Conservation (phyloP, 2,888 invertebrate species). For the Boloria selene region DNA sequence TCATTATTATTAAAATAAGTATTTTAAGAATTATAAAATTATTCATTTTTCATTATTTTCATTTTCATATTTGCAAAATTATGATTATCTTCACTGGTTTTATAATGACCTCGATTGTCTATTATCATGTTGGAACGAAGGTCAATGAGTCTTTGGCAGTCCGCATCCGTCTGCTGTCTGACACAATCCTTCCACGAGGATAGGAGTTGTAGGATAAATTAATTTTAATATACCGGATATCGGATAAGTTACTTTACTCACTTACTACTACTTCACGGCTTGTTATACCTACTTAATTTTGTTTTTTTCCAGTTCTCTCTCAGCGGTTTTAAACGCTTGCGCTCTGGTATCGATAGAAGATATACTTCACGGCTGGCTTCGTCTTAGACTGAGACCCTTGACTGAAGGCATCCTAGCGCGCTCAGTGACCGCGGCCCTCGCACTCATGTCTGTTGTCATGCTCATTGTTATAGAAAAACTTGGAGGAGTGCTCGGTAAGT, state of each 20-base stretch:
- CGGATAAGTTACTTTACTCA: background rate
- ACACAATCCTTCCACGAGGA: no score
- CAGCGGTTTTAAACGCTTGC: slow-evolving; percentile 94
- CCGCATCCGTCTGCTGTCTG: no score
- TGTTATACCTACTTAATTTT: background rate
- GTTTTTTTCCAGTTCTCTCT: slow-evolving; percentile 86
- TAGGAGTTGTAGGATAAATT: no score
- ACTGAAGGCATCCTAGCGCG: slow-evolving; percentile 85
- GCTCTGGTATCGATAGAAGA: slow-evolving; percentile 93
- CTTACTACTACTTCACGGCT: background rate
- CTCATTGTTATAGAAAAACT: slow-evolving; percentile 87
- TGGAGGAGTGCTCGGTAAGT: slow-evolving; percentile 90
- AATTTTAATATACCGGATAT: no score
- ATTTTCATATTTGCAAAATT: no score
- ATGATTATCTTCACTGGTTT: no score
- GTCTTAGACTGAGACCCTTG: slow-evolving; percentile 83
- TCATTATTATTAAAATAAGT: no score
- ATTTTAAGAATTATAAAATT: no score
- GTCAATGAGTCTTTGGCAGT: no score
- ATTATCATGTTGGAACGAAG: no score
- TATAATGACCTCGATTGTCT: no score
- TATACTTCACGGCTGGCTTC: slow-evolving; percentile 87
- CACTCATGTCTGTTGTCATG: slow-evolving; percentile 84
- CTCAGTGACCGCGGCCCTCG: slow-evolving; percentile 84
- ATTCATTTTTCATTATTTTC: no score